Conservation (phyloP, 2,888 invertebrate genomes). For the Lampropteryx suffumata region DNA sequence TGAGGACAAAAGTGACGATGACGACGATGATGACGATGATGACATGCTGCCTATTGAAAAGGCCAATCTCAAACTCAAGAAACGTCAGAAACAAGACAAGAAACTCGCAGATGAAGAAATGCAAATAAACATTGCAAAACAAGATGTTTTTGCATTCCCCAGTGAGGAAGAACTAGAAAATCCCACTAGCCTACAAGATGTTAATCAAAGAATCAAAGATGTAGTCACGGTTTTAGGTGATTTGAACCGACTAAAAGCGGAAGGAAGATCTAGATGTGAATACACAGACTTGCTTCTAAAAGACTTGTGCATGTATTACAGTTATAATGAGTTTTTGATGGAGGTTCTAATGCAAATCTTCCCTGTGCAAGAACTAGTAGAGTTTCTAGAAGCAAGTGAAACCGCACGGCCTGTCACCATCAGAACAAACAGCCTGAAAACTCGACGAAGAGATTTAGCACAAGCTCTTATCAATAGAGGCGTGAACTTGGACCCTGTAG, state of each 20-base stretch:
- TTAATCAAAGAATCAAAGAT: slow-evolving; percentile 95
- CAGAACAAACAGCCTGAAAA: slow-evolving; percentile 97
- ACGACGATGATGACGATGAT: slow-evolving; percentile 77
- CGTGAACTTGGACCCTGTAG: slow-evolving; percentile 98
- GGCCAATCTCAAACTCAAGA: slow-evolving; percentile 89
- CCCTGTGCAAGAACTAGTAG: slow-evolving; percentile 92
- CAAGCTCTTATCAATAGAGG: slow-evolving; percentile 97
- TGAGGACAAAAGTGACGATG: slow-evolving; percentile 56
- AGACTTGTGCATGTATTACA: slow-evolving; percentile 97
- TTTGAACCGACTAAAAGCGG: slow-evolving; percentile 87
- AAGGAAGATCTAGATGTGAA: slow-evolving; percentile 88
- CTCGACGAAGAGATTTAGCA: slow-evolving; percentile 94
- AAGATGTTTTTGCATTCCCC: slow-evolving; percentile 91
- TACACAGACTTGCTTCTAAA: slow-evolving; percentile 90
- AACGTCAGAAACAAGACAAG: slow-evolving; percentile 86
- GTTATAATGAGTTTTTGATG: slow-evolving; percentile 98
- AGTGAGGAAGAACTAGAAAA: slow-evolving; percentile 88
- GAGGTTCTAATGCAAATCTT: slow-evolving; percentile 95
- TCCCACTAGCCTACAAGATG: slow-evolving; percentile 89
- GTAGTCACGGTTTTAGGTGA: slow-evolving; percentile 90
- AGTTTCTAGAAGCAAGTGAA: slow-evolving; percentile 98
- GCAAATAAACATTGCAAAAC: slow-evolving; percentile 89
- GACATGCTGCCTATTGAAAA: slow-evolving; percentile 94
- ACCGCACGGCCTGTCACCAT: slow-evolving; percentile 97
- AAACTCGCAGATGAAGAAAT: slow-evolving; percentile 91